These are phyloP conservation scores for Bathynomus jamesi DNA, from an alignment of 1,140 invertebrate species.

Conservation along the genomic window DNA sequence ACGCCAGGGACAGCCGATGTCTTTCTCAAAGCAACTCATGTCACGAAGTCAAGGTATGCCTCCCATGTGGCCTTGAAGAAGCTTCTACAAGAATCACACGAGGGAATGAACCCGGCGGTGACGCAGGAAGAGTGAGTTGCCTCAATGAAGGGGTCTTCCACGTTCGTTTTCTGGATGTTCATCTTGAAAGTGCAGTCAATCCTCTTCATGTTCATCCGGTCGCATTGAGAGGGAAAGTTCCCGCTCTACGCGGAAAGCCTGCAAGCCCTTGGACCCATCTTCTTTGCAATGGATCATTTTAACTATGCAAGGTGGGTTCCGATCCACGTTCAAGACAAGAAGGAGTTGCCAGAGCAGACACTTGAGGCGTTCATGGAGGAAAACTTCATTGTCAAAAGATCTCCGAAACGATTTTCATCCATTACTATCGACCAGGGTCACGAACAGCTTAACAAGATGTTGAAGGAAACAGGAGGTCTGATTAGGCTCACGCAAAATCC, in stretches of 20 bases:
- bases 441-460: conserved; percentile 37
- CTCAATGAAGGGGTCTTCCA: conserved; percentile 6
- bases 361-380: conserved; percentile 25
- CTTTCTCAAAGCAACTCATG: conserved; percentile 28
- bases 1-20: conserved; percentile 22
- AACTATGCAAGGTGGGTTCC: conserved; percentile 38
- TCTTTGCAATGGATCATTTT: conserved; percentile 37
- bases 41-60: conserved; percentile 19
- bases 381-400: conserved; percentile 33
- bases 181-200: conserved; percentile 19
- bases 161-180: conserved; percentile 22
- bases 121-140: conserved; percentile 5
- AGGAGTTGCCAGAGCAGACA: conserved; percentile 8
- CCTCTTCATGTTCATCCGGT: conserved; percentile 14
- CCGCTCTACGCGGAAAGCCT: conserved; percentile 30
- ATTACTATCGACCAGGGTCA: conserved; percentile 39
- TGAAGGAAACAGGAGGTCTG: conserved; percentile 38
- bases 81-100: conserved; percentile 14
- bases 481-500: too few relatives aligned
- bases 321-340: conserved; percentile 37
- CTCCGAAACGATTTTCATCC: conserved; percentile 28
- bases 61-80: conserved; percentile 34
- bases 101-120: conserved; percentile 10
- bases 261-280: conserved; percentile 26
- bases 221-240: conserved; percentile 33